Evolutionary conservation across 2,113 vertebrate species (phyloP).

Genomic region (Phalacrocorax carbo): DNA sequence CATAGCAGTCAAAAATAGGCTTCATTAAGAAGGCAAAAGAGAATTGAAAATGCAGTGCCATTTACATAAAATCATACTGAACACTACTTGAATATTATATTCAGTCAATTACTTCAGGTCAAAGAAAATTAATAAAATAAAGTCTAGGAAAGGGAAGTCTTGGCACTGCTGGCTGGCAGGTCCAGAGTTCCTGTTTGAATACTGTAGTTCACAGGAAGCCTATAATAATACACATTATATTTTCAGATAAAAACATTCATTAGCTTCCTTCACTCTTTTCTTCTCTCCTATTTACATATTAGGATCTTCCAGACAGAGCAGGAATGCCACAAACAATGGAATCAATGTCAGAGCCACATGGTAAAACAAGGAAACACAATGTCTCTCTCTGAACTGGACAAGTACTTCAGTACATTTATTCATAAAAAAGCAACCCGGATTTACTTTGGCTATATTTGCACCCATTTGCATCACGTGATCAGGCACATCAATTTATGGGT

Average conservation of each 20-base stretch:
- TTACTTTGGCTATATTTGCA: background rate
- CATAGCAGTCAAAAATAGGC: background rate
- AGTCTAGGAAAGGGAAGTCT: background rate
- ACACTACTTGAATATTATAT: background rate
- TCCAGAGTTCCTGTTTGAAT: background rate
- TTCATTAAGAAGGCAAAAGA: background rate
- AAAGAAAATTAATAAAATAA: background rate
- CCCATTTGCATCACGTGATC: background rate
- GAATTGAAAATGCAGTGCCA: background rate
- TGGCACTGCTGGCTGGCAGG: background rate
- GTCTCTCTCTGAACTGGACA: background rate
- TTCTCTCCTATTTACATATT: background rate
- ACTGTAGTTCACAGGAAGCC: background rate
- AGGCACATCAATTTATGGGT: background rate
- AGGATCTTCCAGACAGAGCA: background rate
- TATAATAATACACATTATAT: background rate
- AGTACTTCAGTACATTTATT: background rate
- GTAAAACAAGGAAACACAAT: background rate
- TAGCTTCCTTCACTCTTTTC: background rate
- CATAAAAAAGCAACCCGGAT: background rate
- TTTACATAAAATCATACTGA: background rate
- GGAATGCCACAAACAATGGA: background rate
- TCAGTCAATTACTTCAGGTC: background rate
- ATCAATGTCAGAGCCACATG: background rate
- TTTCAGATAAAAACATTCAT: background rate